These are phyloP conservation scores for Xenopus tropicalis DNA, from an alignment of 2,113 vertebrate genomes.

Conservation along the genomic window DNA sequence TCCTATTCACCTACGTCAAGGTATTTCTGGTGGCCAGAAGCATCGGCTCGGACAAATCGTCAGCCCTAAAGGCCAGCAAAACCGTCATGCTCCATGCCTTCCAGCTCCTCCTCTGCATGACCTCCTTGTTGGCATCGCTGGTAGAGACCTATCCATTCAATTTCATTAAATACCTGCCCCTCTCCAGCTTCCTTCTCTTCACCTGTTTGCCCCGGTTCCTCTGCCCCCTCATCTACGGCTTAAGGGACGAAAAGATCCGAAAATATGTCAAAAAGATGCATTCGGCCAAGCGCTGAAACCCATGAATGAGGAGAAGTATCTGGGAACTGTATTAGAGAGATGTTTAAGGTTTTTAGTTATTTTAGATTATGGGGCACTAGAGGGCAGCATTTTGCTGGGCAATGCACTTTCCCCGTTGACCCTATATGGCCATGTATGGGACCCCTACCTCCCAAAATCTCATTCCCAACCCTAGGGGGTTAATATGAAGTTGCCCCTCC, in stretches of 20 bases:
- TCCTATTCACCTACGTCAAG: conserved; percentile 8
- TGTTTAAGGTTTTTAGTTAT: no score
- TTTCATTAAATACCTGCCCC: background rate
- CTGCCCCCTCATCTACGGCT: conserved; percentile 2
- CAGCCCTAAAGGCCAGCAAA: conserved; percentile 9
- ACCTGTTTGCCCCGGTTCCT: conserved; percentile 7
- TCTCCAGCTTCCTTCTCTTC: background rate
- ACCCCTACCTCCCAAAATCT: no score
- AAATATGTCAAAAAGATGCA: background rate
- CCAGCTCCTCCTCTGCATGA: conserved; percentile 10
- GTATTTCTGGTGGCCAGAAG: background rate
- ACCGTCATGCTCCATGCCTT: conserved; percentile 24
- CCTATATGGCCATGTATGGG: no score
- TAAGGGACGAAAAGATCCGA: background rate
- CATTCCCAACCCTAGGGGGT: no score
- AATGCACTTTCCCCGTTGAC: no score
- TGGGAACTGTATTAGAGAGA: background rate
- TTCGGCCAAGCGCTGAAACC: background rate
- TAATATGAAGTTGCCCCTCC: no score
- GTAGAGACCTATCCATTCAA: background rate
- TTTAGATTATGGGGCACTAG: no score
- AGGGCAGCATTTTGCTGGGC: no score
- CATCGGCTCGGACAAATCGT: background rate
- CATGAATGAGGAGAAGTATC: background rate
- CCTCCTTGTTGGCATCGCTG: background rate